Conservation (phyloP, 2,797 vertebrate genomes). For the Gymnothorax reevesii region DNA sequence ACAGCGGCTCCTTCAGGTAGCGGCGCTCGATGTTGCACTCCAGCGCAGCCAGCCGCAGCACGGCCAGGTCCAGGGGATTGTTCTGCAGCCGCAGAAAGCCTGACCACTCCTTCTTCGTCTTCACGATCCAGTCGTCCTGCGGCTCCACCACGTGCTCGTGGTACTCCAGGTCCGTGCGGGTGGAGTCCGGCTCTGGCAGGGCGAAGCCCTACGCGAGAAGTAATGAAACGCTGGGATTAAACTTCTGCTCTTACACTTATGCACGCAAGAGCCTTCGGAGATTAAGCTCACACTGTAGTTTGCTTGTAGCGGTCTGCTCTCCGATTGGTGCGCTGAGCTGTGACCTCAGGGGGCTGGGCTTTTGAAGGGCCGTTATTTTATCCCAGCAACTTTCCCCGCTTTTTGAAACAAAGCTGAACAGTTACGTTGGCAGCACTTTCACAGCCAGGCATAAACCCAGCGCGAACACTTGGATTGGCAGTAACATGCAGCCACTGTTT, state of each 20-base stretch:
- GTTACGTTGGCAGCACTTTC: not conserved
- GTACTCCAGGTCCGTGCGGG: constrained; percentile 84
- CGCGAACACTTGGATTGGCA: not conserved
- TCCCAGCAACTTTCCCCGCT: not conserved
- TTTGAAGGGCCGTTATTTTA: not conserved
- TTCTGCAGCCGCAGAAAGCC: constrained; percentile 77
- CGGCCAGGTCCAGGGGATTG: constrained; percentile 88
- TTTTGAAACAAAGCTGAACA: not conserved
- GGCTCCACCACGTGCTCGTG: constrained; percentile 85
- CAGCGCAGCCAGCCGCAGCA: constrained; percentile 83
- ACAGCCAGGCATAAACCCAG: not conserved
- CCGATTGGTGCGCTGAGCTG: not conserved
- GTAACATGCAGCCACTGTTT: not conserved
- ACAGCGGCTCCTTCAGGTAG: constrained; percentile 92
- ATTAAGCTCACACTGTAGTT: too few relatives aligned
- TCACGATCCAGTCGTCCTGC: constrained; percentile 84
- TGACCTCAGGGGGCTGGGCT: not conserved
- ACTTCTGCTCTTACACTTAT: too few relatives aligned
- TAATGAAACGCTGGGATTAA: not conserved
- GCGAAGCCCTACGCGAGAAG: constrained; percentile 77
- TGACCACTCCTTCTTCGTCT: constrained; percentile 83
- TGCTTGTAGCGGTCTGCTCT: not conserved
- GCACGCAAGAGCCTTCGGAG: not conserved
- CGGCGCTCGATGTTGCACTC: constrained; percentile 91
- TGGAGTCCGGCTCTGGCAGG: constrained; percentile 84